A percentile compares a stretch with the other conserved stretches of the same genome.
Conservation (phyloP, 23 tunicate species). For the Aplidium turbinatum region DNA sequence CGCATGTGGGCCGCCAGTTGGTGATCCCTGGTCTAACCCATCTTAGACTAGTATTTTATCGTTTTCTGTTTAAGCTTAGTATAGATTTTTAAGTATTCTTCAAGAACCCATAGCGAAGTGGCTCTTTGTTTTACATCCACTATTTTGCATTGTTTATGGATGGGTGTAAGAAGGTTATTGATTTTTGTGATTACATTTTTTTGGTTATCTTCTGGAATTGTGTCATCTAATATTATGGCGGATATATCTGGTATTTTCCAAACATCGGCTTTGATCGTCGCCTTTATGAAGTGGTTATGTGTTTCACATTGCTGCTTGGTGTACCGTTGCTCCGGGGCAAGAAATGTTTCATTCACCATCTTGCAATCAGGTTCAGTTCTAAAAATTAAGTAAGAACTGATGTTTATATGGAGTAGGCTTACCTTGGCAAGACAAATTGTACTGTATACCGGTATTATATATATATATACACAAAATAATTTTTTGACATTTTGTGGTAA, state of each 20-base stretch:
- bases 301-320: conserved; percentile 24
- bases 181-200: background rate
- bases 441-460: too few relatives aligned
- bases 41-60: background rate
- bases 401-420: too few relatives aligned
- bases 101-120: conserved; percentile 40
- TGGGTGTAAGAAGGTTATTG: background rate
- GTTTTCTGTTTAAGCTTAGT: background rate
- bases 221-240: conserved; percentile 11
- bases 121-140: conserved; percentile 28
- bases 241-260: conserved; percentile 82
- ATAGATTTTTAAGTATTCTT: conserved; percentile 40
- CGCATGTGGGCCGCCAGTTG: too few relatives aligned
- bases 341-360: conserved; percentile 30
- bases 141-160: conserved; percentile 48
- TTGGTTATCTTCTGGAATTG: background rate
- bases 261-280: conserved; percentile 46
- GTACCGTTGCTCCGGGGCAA: conserved; percentile 83
- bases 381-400: too few relatives aligned
- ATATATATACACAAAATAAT: too few relatives aligned
- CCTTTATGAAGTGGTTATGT: background rate
- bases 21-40: too few relatives aligned
- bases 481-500: too few relatives aligned
- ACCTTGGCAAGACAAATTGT: too few relatives aligned
- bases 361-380: conserved; percentile 29